Evolutionary conservation across 1,140 invertebrate genomes (phyloP), one percentile per base, ranked within the genome.

Genomic region (Scylla paramamosain): DNA sequence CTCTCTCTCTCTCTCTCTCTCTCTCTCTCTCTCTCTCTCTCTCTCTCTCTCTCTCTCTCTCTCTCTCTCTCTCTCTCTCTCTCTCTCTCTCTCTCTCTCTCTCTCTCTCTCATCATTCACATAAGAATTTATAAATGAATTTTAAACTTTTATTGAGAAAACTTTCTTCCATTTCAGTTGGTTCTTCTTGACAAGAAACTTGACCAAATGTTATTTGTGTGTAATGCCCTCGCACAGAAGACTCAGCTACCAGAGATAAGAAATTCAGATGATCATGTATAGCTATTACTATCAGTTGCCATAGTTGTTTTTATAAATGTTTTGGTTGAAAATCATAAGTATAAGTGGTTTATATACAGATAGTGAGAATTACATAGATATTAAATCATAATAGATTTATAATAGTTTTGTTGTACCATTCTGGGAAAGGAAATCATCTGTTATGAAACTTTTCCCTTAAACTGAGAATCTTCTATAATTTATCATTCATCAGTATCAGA

Each of bases 131-230:
- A 39, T 2, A 39, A 39, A 39, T 6, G 6, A 39, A 39, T 39
- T 39, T 39, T 1, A 39, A 39, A 39, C 1, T 39, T 59, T 20
- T 59, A 20, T 4, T 91, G 8, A 77, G 32, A 14, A 2, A 59
- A n/a, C 12, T 88, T 29, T 32, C 14, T 32, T 6, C 46, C 32
- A 39, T 86, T 96, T 92, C 97, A 98, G 98, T 97, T 98, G 96
- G 97, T 97, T 93, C 97, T 97, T 93, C 98, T 98, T 97, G 98
- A 98, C 96, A 98, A 98, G 96, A 98, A 98, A 97, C 96, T 98
- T 94, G 98, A 98, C 96, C 97, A 98, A 96, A 96, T 98, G 93
- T 97, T 98, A 39, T 97, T 98, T 96, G 97, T 98, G 48, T 96
- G 98, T 77, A 98, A 98, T 96, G 97, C 97, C 20, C 95, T 98